Evolutionary conservation across 2,888 invertebrate genomes (phyloP), one percentile per base, ranked within the genome.

Genomic region (Blera fallax): DNA sequence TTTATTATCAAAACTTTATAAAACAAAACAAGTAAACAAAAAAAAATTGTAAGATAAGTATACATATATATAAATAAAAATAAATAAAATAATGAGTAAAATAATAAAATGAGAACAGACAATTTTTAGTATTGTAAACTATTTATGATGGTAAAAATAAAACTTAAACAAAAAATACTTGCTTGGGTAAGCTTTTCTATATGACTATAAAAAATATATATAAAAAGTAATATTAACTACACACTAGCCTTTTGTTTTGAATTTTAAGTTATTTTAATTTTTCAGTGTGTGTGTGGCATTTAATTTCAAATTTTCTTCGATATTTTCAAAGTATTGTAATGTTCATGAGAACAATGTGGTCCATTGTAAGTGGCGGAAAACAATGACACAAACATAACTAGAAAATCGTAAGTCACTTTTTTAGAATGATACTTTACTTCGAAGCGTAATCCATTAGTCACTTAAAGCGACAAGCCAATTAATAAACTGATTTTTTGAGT

Each of bases 71-170:
- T 45, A 37, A 48, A 65, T 69, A 45, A 67, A 45, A 76, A 62
- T 50, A 32, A 78, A 52, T 60, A 34, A 79, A 65, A 79, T 48
- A 64, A 69, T 62, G 60, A 69, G 34, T 69, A 83, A 72, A 78
- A 62, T 45, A 67, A 69, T 73, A 64, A 78, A 74, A 81, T 58
- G 48, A 85, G 45, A 76, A 73, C 79, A 80, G 84, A 84, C 83
- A 85, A 70, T 81, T 85, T 85, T 85, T 81, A 85, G 76, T 85
- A 85, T 85, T 85, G 81, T 85, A 85, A 81, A 85, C 85, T 85
- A 85, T 85, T 85, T 85, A 85, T 85, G 85, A 81, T 67, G 81
- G 76, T 76, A 76, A 85, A 81, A 85, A 81, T 72, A 81, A 77
- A 85, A 81, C 34, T 81, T 67, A 52, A 85, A 80, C 70, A 58